These are phyloP conservation scores for Cerceris rybyensis DNA, from an alignment of 2,888 invertebrate genomes.

Conservation along the genomic window DNA sequence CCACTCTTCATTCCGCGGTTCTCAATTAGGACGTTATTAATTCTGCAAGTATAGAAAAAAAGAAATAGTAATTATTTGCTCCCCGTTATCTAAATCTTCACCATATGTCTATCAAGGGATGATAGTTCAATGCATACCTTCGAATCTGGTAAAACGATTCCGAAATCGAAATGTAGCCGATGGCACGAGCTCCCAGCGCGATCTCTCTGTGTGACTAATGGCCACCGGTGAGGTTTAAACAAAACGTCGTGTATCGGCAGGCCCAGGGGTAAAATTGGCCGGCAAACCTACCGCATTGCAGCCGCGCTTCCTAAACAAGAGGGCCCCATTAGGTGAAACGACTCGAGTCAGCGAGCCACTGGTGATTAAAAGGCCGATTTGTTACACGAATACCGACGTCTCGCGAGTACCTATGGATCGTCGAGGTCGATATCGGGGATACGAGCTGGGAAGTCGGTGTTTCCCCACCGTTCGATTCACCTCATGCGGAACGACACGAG, in stretches of 20 bases:
- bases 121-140: too few species aligned
- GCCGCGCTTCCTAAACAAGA: slow-evolving; percentile 71
- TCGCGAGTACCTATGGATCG: slow-evolving; percentile 18
- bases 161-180: slow-evolving; percentile 3
- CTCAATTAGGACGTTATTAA: too few species aligned
- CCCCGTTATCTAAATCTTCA: too few species aligned
- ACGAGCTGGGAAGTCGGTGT: slow-evolving; percentile 22
- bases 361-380: slow-evolving; percentile 80
- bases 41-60: too few species aligned
- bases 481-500: slow-evolving; percentile 26
- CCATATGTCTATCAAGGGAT: too few species aligned
- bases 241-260: slow-evolving; percentile 63
- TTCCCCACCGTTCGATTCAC: slow-evolving; percentile 12
- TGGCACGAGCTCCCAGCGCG: slow-evolving; percentile 23
- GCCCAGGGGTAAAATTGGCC: slow-evolving; percentile 65
- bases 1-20: too few species aligned
- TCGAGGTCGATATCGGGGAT: slow-evolving; percentile 13
- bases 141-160: not conserved
- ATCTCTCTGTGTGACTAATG: slow-evolving; percentile 70
- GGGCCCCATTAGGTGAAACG: slow-evolving; percentile 74
- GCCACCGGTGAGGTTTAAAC: slow-evolving; percentile 68
- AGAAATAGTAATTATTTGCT: too few species aligned
- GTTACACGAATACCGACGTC: slow-evolving; percentile 67
- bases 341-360: slow-evolving; percentile 73
- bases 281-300: slow-evolving; percentile 72